Percentiles rank a stretch among this genome's conserved stretches.
Conservation (phyloP, 2,888 invertebrate genomes). For the Adelognathus sp. region DNA sequence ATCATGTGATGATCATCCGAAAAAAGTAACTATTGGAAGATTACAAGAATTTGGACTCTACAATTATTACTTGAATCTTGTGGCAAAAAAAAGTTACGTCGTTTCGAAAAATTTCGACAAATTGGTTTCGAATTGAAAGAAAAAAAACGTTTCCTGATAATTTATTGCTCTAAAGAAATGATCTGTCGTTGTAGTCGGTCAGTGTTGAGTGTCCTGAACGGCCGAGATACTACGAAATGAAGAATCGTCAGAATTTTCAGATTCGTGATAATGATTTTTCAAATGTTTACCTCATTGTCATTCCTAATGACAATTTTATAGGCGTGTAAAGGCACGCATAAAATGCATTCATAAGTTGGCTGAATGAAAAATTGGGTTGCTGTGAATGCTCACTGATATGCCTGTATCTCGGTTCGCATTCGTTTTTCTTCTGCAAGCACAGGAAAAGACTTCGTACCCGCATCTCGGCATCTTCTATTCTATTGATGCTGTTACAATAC, state of each 20-base stretch:
- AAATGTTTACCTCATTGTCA: not conserved
- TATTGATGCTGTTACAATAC: not conserved
- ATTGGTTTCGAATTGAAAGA: too few relatives aligned
- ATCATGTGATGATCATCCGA: too few relatives aligned
- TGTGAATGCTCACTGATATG: constrained; percentile 28
- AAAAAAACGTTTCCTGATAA: too few relatives aligned
- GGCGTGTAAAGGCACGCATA: constrained; percentile 44
- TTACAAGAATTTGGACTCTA: too few relatives aligned
- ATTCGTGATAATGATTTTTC: not conserved
- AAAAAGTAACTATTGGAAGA: too few relatives aligned
- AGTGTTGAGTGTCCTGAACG: too few relatives aligned
- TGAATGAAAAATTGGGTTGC: constrained; percentile 33
- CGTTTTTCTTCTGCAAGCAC: constrained; percentile 22
- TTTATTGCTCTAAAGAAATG: too few relatives aligned
- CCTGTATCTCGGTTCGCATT: constrained; percentile 29
- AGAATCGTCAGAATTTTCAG: not conserved
- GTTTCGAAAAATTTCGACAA: too few relatives aligned
- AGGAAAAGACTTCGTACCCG: not conserved
- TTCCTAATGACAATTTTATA: not conserved
- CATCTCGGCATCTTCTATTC: not conserved
- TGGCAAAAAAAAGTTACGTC: too few relatives aligned
- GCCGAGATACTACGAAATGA: not conserved
- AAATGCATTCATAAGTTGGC: constrained; percentile 45
- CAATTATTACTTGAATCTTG: too few relatives aligned
- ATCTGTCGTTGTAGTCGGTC: too few relatives aligned